phyloP scores from a whole-genome alignment of 2,113 vertebrate genomes.

The Chlorodrepanis virens region DNA sequence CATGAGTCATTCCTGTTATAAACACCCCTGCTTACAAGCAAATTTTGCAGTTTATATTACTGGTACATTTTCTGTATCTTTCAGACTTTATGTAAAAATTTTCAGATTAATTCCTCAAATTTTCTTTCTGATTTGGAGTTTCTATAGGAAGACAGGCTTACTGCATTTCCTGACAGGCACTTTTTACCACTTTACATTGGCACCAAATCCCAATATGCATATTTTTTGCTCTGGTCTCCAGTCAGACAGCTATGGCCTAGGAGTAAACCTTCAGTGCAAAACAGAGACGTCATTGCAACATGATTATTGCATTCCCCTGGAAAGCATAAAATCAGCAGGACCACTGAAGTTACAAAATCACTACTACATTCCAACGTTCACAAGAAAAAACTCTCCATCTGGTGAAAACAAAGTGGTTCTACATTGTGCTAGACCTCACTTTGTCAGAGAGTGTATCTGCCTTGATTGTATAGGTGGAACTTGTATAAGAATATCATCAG shows the following conservation, averaged over 20 bases:
- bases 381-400: not conserved
- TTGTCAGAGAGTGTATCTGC: not conserved
- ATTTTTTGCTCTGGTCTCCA: not conserved
- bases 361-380: not conserved
- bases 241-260: not conserved
- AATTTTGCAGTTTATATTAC: not conserved
- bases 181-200: not conserved
- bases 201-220: not conserved
- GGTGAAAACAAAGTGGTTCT: not conserved
- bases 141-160: not conserved
- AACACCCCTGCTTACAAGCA: rapidly evolving
- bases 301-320: not conserved
- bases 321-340: not conserved
- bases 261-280: not conserved
- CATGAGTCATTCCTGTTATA: not conserved
- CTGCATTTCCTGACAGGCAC: not conserved
- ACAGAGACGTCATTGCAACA: not conserved
- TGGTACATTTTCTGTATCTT: not conserved
- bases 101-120: not conserved
- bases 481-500: not conserved
- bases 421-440: not conserved
- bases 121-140: not conserved
- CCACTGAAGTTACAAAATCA: not conserved
- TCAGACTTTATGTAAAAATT: not conserved
- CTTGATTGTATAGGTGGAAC: not conserved